Percentiles rank a stretch among this genome's conserved stretches.
phyloP scores from a whole-genome alignment of 1,140 invertebrate genomes.

The Aphis craccivora region DNA sequence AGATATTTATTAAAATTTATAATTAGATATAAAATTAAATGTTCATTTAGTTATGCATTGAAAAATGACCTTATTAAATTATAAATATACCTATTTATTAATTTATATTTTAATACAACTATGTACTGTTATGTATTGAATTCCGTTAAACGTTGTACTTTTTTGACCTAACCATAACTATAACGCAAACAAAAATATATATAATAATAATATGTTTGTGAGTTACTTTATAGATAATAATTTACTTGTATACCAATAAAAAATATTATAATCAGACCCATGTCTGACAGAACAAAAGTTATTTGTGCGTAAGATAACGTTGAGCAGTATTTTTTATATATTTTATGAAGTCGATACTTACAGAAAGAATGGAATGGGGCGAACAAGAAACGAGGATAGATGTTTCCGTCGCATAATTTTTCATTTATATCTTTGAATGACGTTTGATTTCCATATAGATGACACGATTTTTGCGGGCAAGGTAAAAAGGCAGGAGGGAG shows the following conservation, averaged over 20 bases:
- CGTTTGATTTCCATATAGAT: conserved; percentile 58
- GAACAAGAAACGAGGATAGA: conserved; percentile 27
- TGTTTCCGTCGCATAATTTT: conserved; percentile 52
- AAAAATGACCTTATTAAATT: background rate
- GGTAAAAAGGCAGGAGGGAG: conserved; percentile 37
- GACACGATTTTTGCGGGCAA: conserved; percentile 56
- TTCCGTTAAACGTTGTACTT: background rate
- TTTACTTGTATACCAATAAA: conserved; percentile 24
- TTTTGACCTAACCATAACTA: background rate
- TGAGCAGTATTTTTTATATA: background rate
- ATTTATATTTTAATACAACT: background rate
- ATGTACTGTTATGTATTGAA: background rate
- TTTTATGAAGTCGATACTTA: conserved; percentile 48
- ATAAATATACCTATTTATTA: background rate
- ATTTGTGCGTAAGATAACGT: conserved; percentile 40
- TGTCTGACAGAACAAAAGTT: conserved; percentile 32
- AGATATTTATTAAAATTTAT: background rate
- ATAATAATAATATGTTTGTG: background rate
- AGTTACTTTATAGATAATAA: conserved; percentile 1
- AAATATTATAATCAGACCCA: conserved; percentile 32
- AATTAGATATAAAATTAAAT: background rate
- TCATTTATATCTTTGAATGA: conserved; percentile 57
- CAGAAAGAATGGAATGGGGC: background rate
- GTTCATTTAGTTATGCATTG: background rate
- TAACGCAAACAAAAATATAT: background rate